Base-by-base conservation (phyloP, 2,113 vertebrate species). In the Hepsetus odoe region DNA sequence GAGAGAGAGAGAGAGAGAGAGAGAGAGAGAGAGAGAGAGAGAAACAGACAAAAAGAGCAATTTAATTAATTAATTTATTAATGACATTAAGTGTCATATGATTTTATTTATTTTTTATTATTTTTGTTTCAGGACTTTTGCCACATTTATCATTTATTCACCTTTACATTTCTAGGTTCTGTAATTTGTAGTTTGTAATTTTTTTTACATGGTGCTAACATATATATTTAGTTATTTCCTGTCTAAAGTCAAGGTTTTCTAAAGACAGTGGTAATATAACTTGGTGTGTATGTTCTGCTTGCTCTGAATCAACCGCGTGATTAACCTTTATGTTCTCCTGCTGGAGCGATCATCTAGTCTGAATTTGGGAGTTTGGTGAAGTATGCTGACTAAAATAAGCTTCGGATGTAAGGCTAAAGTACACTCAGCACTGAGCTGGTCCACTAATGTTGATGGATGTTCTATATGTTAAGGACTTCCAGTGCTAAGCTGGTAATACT, bases 401-500 rank as follows among this genome's bases (percentile, higher is more conserved):
- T 6, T 49, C 16, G 9, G 42, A 38, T 38, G 61, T 65, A 65
- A n/a, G 30, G 35, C 32, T 65, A 65, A n/a, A 32, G 35, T 26
- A n/a, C 61, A 38, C n/a, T 33, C 61, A 65, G 61, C 61, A 4
- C 32, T 38, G 32, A 33, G 20, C 32, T 20, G 8, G 61, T n/a
- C 33, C 61, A 65, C 61, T 38, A 33, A 9, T 65, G 61, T 11
- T 38, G 33, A 4, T 55, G 51, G 51, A 55, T 55, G 51, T 55
- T 55, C 51, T 35, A 26, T 59, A 55, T 64, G 24, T 72, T 38
- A 65, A 70, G 58, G 20, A 72, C 71, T 65, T 72, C 77, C 51
- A 59, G 71, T 49, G 77, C 68, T 40, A 30, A 65, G 62, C 35
- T 79, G 68, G 18, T 30, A 28, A 42, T 40, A 42, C 64, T 53